Percentiles rank a stretch among this genome's conserved stretches.
Conservation (phyloP, 1,140 invertebrate species). For the Chironomus tepperi region DNA sequence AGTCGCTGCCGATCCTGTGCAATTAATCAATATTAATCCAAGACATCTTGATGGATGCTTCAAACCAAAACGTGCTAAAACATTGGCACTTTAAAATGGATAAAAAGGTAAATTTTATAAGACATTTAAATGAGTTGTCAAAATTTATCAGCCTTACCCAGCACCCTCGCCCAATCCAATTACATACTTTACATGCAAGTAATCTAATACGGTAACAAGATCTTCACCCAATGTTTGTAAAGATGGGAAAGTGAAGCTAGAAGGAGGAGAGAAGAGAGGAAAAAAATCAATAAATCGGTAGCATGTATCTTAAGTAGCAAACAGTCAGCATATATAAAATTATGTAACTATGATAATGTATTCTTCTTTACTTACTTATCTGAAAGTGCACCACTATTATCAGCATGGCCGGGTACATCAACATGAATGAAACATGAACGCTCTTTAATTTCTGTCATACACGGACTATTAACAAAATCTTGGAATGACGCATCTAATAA, state of each 20-base stretch:
- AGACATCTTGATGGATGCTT: constrained; percentile 64
- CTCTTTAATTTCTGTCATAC: constrained; percentile 76
- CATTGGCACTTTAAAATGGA: constrained; percentile 60
- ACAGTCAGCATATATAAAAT: too few species aligned
- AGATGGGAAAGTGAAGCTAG: constrained; percentile 69
- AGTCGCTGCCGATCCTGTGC: constrained; percentile 76
- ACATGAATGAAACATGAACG: constrained; percentile 82
- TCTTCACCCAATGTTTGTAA: constrained; percentile 78
- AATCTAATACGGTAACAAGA: constrained; percentile 70
- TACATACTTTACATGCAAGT: constrained; percentile 67
- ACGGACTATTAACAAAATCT: constrained; percentile 67
- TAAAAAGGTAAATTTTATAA: background rate
- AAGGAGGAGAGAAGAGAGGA: constrained; percentile 18
- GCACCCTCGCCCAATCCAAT: constrained; percentile 83
- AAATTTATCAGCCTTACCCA: constrained; percentile 33
- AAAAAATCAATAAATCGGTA: too few species aligned
- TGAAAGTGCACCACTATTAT: constrained; percentile 60
- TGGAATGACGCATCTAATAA: constrained; percentile 59
- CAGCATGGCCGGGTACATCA: constrained; percentile 81
- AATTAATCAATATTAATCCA: constrained; percentile 78
- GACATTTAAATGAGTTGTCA: background rate
- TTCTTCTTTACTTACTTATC: constrained; percentile 48
- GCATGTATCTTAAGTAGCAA: too few species aligned
- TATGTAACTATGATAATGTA: too few species aligned
- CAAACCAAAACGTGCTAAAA: constrained; percentile 73